phyloP scores from a whole-genome alignment of 64 coral and sea anemone species.

The Catalaphyllia jardinei region DNA sequence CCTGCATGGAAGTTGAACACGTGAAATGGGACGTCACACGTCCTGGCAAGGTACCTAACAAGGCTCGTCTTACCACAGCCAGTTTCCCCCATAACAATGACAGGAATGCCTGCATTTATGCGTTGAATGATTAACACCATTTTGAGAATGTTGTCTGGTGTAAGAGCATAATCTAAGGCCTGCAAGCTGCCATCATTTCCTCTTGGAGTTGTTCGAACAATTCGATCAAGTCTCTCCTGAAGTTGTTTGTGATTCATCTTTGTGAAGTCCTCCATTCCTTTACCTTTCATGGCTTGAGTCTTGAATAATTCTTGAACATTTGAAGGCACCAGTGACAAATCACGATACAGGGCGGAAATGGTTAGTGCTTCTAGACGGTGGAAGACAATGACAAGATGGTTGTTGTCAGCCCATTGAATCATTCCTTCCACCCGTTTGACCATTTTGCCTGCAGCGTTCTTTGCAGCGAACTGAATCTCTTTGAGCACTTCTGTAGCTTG shows the following conservation, averaged over 20 bases:
- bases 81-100: conserved; percentile 81
- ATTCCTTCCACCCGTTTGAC: conserved; percentile 76
- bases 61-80: conserved; percentile 80
- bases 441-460: conserved; percentile 62
- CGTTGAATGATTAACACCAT: conserved; percentile 92
- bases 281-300: conserved; percentile 44
- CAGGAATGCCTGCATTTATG: conserved; percentile 73
- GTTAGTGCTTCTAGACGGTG: conserved; percentile 62
- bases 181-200: neutral
- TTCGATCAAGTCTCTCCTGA: conserved; percentile 44
- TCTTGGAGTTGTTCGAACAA: conserved; percentile 49
- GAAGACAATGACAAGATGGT: conserved; percentile 77
- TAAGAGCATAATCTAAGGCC: conserved; percentile 69
- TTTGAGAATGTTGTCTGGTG: conserved; percentile 93
- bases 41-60: conserved; percentile 65
- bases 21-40: conserved; percentile 49
- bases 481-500: conserved; percentile 34
- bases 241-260: conserved; percentile 52
- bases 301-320: conserved; percentile 70
- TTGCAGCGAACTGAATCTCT: conserved; percentile 23
- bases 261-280: conserved; percentile 40
- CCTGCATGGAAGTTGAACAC: conserved; percentile 75
- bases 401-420: conserved; percentile 87
- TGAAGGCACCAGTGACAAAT: conserved; percentile 46
- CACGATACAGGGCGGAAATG: conserved; percentile 68